These are phyloP conservation scores for Agonopterix heracliana DNA, from an alignment of 2,888 invertebrate genomes.

Conservation along the genomic window DNA sequence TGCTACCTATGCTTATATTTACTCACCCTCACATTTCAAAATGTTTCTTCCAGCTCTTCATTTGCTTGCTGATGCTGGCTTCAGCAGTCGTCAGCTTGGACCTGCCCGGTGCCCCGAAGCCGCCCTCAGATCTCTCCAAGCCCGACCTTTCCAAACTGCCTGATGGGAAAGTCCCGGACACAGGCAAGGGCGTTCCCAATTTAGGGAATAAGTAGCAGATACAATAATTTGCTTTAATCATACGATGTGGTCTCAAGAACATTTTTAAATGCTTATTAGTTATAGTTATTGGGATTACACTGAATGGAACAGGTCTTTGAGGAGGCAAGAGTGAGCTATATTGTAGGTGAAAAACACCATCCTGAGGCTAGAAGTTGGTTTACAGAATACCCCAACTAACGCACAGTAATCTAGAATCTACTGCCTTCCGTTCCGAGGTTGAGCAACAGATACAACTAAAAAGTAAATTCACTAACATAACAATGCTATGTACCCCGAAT, in stretches of 20 bases:
- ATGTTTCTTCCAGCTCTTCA: constrained; percentile 31
- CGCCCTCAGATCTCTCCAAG: constrained; percentile 18
- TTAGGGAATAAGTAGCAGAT: constrained; percentile 19
- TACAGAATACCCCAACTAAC: no score
- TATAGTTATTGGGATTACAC: neutral
- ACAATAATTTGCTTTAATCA: constrained; percentile 3
- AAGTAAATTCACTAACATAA: no score
- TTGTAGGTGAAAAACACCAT: no score
- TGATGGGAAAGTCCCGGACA: constrained; percentile 22
- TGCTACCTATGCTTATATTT: no score
- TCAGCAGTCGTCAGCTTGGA: constrained; percentile 35
- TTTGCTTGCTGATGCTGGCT: constrained; percentile 46
- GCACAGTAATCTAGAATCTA: no score
- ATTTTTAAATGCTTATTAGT: neutral
- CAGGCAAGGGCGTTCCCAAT: constrained; percentile 8
- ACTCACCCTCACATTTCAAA: neutral
- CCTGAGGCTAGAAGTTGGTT: no score
- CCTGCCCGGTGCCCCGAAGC: constrained; percentile 29
- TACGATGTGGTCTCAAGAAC: neutral
- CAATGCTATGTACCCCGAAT: no score
- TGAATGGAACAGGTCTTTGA: no score
- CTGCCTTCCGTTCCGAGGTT: no score
- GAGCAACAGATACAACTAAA: no score
- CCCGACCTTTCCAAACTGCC: constrained; percentile 17
- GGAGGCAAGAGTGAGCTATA: no score